Percentiles rank a stretch among this genome's conserved stretches.
Evolutionary conservation across 2,113 vertebrate genomes (phyloP).

Genomic region (Cinclus cinclus): DNA sequence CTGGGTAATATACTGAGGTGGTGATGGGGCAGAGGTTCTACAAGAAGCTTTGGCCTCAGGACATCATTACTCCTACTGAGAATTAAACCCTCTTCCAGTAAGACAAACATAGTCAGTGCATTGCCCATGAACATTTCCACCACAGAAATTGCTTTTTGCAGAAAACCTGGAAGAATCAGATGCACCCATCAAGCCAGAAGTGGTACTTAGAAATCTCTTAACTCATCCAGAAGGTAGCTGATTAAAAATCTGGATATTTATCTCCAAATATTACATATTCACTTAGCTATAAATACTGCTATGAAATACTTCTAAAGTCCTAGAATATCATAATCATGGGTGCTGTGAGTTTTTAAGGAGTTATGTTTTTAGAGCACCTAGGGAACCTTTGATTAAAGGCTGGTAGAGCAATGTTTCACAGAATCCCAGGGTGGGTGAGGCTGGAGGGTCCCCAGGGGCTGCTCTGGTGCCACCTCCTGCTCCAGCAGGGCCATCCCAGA

Average conservation of each 20-base stretch:
- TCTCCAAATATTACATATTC: not conserved
- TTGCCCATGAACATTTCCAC: not conserved
- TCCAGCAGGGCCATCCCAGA: not conserved
- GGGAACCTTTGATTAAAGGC: not conserved
- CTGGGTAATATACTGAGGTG: not conserved
- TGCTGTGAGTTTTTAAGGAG: not conserved
- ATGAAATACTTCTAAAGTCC: not conserved
- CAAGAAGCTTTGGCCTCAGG: not conserved
- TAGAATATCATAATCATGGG: not conserved
- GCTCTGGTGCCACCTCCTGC: not conserved
- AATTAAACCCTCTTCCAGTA: not conserved
- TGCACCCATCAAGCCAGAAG: not conserved
- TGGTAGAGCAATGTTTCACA: not conserved
- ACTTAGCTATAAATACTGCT: not conserved
- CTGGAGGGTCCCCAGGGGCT: not conserved
- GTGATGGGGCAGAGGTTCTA: not conserved
- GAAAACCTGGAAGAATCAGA: not conserved
- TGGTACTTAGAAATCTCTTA: not conserved
- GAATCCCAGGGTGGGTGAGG: accelerated
- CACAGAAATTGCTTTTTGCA: not conserved
- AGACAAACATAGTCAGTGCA: not conserved
- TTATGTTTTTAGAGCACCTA: not conserved
- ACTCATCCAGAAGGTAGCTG: not conserved
- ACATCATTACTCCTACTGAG: not conserved
- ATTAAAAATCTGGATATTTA: not conserved